phyloP scores from a whole-genome alignment of 2,797 vertebrate species.

The Apodemus agrarius region DNA sequence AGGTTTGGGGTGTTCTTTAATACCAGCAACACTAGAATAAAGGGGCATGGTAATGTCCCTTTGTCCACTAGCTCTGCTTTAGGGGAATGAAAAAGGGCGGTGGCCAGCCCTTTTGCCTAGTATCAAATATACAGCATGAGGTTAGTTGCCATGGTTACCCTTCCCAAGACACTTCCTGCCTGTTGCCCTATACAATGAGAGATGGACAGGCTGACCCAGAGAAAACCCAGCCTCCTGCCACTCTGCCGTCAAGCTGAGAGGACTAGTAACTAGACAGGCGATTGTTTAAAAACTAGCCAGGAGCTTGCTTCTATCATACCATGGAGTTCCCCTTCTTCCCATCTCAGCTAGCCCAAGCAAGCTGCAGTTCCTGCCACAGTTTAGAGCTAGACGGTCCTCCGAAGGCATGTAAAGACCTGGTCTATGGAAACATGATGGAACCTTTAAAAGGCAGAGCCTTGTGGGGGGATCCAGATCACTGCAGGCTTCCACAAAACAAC shows the following conservation, averaged over 20 bases:
- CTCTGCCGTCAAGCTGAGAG: slow-evolving; percentile 1
- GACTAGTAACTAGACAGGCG: background rate
- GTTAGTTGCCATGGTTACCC: background rate
- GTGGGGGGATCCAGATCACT: background rate
- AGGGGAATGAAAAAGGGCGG: background rate
- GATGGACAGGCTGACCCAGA: background rate
- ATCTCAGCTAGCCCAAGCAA: background rate
- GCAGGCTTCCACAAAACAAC: background rate
- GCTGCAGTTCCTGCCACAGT: background rate
- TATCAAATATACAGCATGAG: background rate
- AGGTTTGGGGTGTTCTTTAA: background rate
- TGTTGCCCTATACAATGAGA: background rate
- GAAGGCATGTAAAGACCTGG: background rate
- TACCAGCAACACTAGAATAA: background rate
- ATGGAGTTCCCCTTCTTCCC: background rate
- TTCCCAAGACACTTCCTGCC: background rate
- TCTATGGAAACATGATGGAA: too few relatives aligned
- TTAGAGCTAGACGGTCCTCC: background rate
- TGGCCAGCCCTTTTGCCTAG: background rate
- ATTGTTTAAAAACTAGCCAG: background rate
- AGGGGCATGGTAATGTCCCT: background rate
- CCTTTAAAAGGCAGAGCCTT: background rate
- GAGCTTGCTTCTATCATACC: background rate
- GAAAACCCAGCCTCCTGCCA: background rate
- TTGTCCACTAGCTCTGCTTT: background rate